These are phyloP conservation scores for Mohoua ochrocephala DNA, from an alignment of 2,113 vertebrate species.

Conservation along the genomic window DNA sequence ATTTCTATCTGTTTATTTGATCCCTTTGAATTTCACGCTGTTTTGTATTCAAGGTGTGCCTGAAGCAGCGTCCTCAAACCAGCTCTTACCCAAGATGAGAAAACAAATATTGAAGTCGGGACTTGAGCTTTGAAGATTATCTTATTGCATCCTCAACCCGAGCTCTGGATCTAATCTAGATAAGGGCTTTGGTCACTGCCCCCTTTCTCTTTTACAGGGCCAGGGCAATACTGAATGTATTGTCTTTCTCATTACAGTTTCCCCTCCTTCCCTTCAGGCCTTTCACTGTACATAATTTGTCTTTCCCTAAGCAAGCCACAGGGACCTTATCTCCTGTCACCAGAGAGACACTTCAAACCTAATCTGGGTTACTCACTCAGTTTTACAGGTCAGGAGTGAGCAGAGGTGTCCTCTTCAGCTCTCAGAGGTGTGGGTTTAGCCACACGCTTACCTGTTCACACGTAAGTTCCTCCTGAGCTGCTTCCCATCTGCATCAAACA, in stretches of 20 bases:
- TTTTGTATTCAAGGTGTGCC: neutral
- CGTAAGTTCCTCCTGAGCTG: neutral
- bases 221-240: neutral
- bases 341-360: neutral
- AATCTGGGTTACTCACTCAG: neutral
- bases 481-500: neutral
- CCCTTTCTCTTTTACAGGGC: neutral
- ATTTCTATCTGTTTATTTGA: neutral
- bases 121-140: neutral
- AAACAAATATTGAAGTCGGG: neutral
- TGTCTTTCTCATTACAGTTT: neutral
- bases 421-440: neutral
- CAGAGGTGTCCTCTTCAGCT: neutral
- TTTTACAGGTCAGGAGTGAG: neutral
- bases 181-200: neutral
- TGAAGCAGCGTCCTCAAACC: neutral
- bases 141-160: neutral
- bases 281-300: neutral
- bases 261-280: constrained; percentile 33
- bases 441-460: neutral
- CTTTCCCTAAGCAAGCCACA: neutral
- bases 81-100: neutral
- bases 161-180: constrained; percentile 33
- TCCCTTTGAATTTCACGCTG: neutral
- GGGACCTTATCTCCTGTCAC: neutral